Conservation (phyloP, 2,797 vertebrate genomes). For the Chromis chromis region DNA sequence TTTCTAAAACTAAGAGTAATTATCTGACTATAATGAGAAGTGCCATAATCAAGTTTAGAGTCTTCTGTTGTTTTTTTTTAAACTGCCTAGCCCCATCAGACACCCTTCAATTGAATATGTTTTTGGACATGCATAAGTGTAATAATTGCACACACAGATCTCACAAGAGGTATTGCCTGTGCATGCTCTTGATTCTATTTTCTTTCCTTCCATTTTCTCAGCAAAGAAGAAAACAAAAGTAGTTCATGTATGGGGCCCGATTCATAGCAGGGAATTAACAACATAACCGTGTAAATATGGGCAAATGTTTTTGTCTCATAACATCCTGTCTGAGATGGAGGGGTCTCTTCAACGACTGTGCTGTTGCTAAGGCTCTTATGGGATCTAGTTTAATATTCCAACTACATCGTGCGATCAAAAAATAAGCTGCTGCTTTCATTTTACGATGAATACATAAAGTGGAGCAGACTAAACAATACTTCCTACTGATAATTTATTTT, state of each 20-base stretch:
- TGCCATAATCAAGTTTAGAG: background rate
- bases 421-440: slow-evolving; percentile 27
- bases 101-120: background rate
- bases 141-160: background rate
- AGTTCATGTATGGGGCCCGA: background rate
- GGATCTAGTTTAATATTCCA: slow-evolving; percentile 50
- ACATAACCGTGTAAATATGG: slow-evolving; percentile 19
- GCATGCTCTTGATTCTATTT: slow-evolving; percentile 23
- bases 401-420: slow-evolving; percentile 21
- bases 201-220: background rate
- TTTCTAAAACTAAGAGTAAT: background rate
- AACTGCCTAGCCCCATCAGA: background rate
- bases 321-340: slow-evolving; percentile 47
- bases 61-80: background rate
- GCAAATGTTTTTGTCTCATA: slow-evolving; percentile 44
- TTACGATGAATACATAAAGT: slow-evolving; percentile 13
- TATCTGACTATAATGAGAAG: background rate
- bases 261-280: slow-evolving; percentile 18
- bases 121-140: no score
- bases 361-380: slow-evolving; percentile 52
- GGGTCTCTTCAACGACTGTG: slow-evolving; percentile 42
- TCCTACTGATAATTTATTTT: slow-evolving; percentile 1
- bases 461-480: slow-evolving; percentile 7
- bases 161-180: background rate
- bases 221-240: slow-evolving; percentile 17